Base-by-base conservation (phyloP, 92 coral and sea anemone genomes). In the Pocillopora grandis region DNA sequence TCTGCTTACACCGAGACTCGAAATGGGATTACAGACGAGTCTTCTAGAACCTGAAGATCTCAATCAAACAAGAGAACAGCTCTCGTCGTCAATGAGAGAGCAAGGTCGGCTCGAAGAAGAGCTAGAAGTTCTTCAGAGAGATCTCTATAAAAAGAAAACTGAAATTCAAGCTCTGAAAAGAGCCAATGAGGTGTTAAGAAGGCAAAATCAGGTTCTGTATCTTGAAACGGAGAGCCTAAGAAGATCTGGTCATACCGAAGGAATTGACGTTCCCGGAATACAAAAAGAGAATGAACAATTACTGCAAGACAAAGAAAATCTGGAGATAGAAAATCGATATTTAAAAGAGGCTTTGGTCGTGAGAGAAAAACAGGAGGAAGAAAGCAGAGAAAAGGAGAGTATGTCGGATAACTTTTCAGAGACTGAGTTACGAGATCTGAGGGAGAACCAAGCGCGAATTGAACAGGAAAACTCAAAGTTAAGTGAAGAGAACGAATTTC, bases 141-240 rank as follows among this genome's bases (percentile, higher is more conserved):
- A 94, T 48, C 76, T 79, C 2, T 84, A 78, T 36, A 90, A 92
- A 61, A 82, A 59, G 75, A 93, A 90, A 75, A 92, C 82, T 62
- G 95, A 96, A 58, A 78, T 96, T 81, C 91, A 84, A 76, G 98
- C 99, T 52, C 79, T 96, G 76, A 94, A 90, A 79, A 85, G 93
- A 52, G 99, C 99, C 16, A 96, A 94, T 49, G 92, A 88, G 55
- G 98, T 96, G 7, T 68, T 96, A 23, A 94, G 95, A 72, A 96
- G 88, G 76, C 99, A 96, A 88, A 96, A 95, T 88, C 99, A 95
- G 67, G 93, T 90, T 62, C 89, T 96, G 76, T 96, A 96, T 84
- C 90, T 90, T 7, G 99, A 96, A 67, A 89, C 98, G 27, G 99
- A 96, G 81, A 91, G 92, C 62, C 82, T 89, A 62, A 94, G 92